Evolutionary conservation across 2,113 vertebrate species (phyloP).

Genomic region (Hylia prasina): DNA sequence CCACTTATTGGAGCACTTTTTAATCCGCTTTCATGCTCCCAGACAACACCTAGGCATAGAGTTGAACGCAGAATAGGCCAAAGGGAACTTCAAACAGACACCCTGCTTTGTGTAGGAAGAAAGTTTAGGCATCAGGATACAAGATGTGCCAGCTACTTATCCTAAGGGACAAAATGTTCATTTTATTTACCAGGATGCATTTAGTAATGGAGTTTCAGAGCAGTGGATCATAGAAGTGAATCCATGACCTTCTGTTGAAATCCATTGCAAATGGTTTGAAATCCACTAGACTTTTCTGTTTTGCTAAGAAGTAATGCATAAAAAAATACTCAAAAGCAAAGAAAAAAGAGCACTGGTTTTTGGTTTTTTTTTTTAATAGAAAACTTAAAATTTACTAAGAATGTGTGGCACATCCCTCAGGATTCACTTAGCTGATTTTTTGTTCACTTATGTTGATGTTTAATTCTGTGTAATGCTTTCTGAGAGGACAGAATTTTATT

Average conservation of each 20-base stretch:
- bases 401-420: background rate
- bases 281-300: background rate
- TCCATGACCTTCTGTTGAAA: background rate
- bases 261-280: background rate
- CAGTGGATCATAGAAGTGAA: background rate
- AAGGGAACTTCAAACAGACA: background rate
- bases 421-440: background rate
- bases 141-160: background rate
- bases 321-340: background rate
- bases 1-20: background rate
- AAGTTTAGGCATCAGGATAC: background rate
- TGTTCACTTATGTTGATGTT: background rate
- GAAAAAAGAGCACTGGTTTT: accelerated
- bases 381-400: background rate
- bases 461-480: background rate
- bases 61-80: background rate
- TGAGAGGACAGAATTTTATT: background rate
- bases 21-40: background rate
- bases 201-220: background rate
- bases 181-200: background rate
- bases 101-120: background rate
- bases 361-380: background rate
- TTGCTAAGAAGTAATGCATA: background rate
- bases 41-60: background rate
- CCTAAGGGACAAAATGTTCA: background rate